Base-by-base conservation (phyloP, 92 coral and sea anemone species). In the Parazoanthus darwini region DNA sequence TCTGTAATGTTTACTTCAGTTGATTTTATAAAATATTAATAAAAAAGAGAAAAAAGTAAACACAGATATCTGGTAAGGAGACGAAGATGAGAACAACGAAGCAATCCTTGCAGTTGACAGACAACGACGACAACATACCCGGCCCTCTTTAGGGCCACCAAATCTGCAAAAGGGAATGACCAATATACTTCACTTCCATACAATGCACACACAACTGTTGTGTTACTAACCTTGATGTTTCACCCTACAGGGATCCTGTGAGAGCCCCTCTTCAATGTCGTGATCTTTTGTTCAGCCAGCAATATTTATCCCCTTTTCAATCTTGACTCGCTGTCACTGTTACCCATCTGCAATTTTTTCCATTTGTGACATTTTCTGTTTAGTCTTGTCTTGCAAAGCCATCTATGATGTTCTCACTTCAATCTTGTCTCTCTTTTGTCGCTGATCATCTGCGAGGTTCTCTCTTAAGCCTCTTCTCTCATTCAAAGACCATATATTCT, bases 121-220 rank as follows among this genome's bases (percentile, higher is more conserved):
- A 79, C 22, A 22, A 89, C 85, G 73, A 88, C 81, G 51, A 81
- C 83, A 70, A 88, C 94, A 86, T 80, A 88, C 95, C 91, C 86
- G 98, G 98, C 91, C 91, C 98, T 95, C 22, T 93, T 93, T 6
- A 95, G 98, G 96, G 96, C 96, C 98, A 89, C 92, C 98, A 95
- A 93, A 95, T 95, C 91, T 93, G 90, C 90, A 81, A 95, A 95
- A 92, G 98, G 82, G 91, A 88, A 93, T 95, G 92, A 86, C 92
- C 96, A 91, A 66, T 43, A 18, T 71, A 71, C 79, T 84, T 51
- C 63, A 65, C 50, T 81, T 74, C 35, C 59, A 9, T 36, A 75
- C 26, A 29, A 72, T 67, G 86, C 80, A 80, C 78, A 87, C 76
- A 48, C 35, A 76, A 29, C 33, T 23, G 42, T 78, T 5, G 20